Evolutionary conservation across 2,888 invertebrate species (phyloP).

Genomic region (Ptilodon capucinus): DNA sequence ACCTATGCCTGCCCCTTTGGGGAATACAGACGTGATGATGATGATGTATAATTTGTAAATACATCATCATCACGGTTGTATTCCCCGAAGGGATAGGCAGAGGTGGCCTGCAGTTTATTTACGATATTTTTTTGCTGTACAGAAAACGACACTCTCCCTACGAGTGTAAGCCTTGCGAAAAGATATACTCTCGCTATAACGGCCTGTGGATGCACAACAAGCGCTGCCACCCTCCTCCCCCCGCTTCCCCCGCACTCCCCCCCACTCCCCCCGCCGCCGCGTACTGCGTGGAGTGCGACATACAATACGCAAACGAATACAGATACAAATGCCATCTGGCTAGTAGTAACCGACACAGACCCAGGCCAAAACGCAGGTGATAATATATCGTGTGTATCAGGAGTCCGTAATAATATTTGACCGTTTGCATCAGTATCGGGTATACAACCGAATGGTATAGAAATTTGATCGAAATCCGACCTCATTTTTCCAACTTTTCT

Average conservation of each 20-base stretch:
- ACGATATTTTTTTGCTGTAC: not conserved
- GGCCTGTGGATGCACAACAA: slow-evolving; percentile 54
- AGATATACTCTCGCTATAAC: slow-evolving; percentile 47
- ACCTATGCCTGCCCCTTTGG: too few species aligned
- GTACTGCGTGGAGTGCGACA: slow-evolving; percentile 54
- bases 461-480: too few species aligned
- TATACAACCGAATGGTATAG: too few species aligned
- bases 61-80: too few species aligned
- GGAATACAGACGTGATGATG: too few species aligned
- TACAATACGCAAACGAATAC: slow-evolving; percentile 34
- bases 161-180: slow-evolving; percentile 41
- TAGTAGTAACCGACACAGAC: slow-evolving; percentile 27
- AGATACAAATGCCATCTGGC: slow-evolving; percentile 48
- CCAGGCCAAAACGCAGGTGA: slow-evolving; percentile 27
- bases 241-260: not conserved
- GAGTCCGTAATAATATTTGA: too few species aligned
- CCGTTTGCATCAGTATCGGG: too few species aligned
- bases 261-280: slow-evolving; percentile 13
- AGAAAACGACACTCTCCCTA: slow-evolving; percentile 48
- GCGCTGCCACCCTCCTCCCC: slow-evolving; percentile 19
- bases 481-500: too few species aligned
- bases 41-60: too few species aligned
- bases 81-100: not conserved
- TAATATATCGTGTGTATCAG: too few species aligned
- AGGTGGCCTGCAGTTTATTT: not conserved